A percentile compares a stretch with the other conserved stretches of the same genome.
Evolutionary conservation across 2,797 vertebrate genomes (phyloP).

Genomic region (Carduelis carduelis): DNA sequence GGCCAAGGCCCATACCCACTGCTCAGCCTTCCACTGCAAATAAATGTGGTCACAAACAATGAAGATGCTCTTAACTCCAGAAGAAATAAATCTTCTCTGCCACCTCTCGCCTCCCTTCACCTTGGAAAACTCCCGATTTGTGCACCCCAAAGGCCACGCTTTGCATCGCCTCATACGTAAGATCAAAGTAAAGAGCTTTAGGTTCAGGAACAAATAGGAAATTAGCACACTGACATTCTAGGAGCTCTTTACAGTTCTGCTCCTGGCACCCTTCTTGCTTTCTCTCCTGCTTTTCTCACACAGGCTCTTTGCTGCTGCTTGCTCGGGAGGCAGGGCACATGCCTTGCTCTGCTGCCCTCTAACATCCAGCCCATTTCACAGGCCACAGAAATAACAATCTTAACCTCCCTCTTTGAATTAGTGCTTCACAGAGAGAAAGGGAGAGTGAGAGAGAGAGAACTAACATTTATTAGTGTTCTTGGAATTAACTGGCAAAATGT

Average conservation of each 20-base stretch:
- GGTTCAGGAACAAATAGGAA: background rate
- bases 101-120: background rate
- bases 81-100: background rate
- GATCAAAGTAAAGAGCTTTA: background rate
- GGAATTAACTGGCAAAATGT: background rate
- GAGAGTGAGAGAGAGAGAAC: background rate
- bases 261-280: background rate
- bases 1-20: background rate
- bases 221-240: background rate
- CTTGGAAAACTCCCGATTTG: background rate
- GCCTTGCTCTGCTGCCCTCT: background rate
- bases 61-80: background rate
- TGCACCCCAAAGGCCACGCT: background rate
- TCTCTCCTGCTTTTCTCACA: background rate
- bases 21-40: background rate
- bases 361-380: constrained; percentile 16
- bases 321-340: background rate
- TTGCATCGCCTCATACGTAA: background rate
- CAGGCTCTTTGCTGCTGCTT: background rate
- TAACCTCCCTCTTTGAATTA: background rate
- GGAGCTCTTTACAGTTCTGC: background rate
- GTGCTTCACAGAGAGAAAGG: background rate
- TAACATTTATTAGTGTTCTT: background rate
- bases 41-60: background rate
- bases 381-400: background rate